These are phyloP conservation scores for Perdita meconis DNA, from an alignment of 2,888 invertebrate species.

Conservation along the genomic window DNA sequence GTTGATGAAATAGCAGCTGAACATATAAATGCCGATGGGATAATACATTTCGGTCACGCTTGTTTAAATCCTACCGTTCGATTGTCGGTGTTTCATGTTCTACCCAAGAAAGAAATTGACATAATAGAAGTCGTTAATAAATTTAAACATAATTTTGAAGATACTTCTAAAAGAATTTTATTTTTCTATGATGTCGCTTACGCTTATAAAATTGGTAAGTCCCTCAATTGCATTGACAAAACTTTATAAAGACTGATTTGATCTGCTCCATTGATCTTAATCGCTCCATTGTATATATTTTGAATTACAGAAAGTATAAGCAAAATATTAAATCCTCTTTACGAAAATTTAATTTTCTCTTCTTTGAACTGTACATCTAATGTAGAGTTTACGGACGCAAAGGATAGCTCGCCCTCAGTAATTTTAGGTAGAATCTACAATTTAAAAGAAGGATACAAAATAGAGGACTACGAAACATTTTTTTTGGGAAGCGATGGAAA, in stretches of 20 bases:
- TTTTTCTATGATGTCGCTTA: conserved; percentile 89
- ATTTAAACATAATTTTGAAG: conserved; percentile 78
- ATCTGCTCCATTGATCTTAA: not conserved
- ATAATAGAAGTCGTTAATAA: conserved; percentile 82
- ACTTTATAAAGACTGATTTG: conserved; percentile 1
- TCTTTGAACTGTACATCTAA: conserved; percentile 76
- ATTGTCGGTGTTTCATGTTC: conserved; percentile 91
- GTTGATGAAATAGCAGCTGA: conserved; percentile 95
- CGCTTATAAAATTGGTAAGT: conserved; percentile 87
- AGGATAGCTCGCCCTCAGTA: conserved; percentile 45
- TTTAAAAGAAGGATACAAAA: conserved; percentile 70
- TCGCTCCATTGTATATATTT: conserved; percentile 24
- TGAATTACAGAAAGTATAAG: conserved; percentile 71
- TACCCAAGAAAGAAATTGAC: conserved; percentile 88
- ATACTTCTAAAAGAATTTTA: conserved; percentile 84
- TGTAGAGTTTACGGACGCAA: conserved; percentile 67
- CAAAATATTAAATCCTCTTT: conserved; percentile 63
- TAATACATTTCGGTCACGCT: conserved; percentile 96
- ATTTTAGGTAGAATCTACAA: conserved; percentile 77
- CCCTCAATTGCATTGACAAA: not conserved
- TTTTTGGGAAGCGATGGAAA: conserved; percentile 89
- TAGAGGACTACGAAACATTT: conserved; percentile 87
- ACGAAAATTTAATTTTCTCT: conserved; percentile 69
- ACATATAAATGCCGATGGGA: conserved; percentile 93
- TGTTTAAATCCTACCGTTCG: conserved; percentile 90